These are phyloP conservation scores for Cygnus buccinator DNA, from an alignment of 2,113 vertebrate genomes.

Conservation along the genomic window DNA sequence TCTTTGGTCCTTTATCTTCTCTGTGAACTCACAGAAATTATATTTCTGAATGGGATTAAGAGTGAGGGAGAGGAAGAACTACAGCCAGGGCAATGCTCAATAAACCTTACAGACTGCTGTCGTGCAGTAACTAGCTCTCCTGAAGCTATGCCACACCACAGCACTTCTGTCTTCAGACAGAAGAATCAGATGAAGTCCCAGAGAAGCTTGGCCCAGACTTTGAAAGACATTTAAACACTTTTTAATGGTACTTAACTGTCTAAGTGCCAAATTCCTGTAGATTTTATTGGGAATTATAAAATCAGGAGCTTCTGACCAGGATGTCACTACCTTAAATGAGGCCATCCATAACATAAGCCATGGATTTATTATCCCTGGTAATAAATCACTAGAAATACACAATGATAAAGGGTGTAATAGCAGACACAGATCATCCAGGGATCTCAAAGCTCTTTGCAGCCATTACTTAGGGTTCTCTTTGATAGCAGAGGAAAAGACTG, in stretches of 20 bases:
- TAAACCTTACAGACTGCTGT: accelerated
- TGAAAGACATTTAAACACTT: background rate
- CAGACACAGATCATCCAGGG: background rate
- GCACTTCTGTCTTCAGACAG: background rate
- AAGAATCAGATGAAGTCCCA: background rate
- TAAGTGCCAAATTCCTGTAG: background rate
- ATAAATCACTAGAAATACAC: slow-evolving; percentile 23
- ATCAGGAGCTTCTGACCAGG: background rate
- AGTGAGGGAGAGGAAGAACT: background rate
- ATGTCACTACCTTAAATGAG: background rate
- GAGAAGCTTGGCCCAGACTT: background rate
- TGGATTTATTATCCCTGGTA: background rate
- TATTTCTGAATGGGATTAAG: slow-evolving; percentile 35
- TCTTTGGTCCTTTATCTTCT: slow-evolving; percentile 57
- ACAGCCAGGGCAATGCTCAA: background rate
- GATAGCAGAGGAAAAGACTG: background rate
- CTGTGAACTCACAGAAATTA: slow-evolving; percentile 58
- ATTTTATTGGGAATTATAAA: background rate
- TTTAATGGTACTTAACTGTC: background rate
- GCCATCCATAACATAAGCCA: background rate
- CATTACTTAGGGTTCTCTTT: background rate
- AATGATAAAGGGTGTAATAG: background rate
- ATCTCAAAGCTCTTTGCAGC: slow-evolving; percentile 17
- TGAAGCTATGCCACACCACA: background rate
- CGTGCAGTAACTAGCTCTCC: background rate